Base-by-base conservation (phyloP, 2,797 vertebrate genomes). In the Hapalemur alaotrensis region DNA sequence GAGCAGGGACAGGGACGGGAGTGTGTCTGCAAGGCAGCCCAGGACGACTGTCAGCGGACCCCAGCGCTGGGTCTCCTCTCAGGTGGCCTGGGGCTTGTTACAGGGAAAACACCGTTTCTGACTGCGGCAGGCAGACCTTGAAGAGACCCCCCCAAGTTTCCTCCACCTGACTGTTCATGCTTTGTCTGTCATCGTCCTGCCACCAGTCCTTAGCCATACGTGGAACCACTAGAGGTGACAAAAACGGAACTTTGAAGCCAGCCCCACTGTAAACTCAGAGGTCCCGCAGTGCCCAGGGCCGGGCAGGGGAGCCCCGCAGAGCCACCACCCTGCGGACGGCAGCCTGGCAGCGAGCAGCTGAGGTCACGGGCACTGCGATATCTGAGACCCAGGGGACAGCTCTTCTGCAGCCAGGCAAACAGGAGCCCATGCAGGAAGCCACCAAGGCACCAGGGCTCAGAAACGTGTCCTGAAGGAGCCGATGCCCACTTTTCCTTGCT, bases 231-330 rank as follows among this genome's bases (percentile, higher is more conserved):
- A 48, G 32, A 7, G 14, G 14, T 70, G 32, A 86, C 54, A 8
- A 9, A 76, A 35, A 61, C 69, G 57, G 67, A 41, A 28, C 32
- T 23, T 54, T 18, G 38, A 28, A 48, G 22, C 30, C 22, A 48
- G 59, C 7, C 35, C 52, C 13, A 4, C 67, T 52, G 1, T 2
- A 43, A 59, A 63, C 5, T 46, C 25, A 30, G 78, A 67, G 25
- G 61, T 52, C 9, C 38, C 10, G 0, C 0, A 0, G 57, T 59
- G 41, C 6, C 14, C 1, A 4, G 25, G 59, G 67, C 46, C 2
- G 0, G 0, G 1, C 46, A 25, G 22, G 18, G 20, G 43, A 4
- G 2, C 12, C 0, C 9, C 8, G 1, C 3, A n/a, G n/a, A 41
- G 22, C 30, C 0, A 0, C n/a, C 54, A 28, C 32, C 17, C 8